Evolutionary conservation across 2,797 vertebrate species (phyloP).

Genomic region (Phalloptychus januarius): DNA sequence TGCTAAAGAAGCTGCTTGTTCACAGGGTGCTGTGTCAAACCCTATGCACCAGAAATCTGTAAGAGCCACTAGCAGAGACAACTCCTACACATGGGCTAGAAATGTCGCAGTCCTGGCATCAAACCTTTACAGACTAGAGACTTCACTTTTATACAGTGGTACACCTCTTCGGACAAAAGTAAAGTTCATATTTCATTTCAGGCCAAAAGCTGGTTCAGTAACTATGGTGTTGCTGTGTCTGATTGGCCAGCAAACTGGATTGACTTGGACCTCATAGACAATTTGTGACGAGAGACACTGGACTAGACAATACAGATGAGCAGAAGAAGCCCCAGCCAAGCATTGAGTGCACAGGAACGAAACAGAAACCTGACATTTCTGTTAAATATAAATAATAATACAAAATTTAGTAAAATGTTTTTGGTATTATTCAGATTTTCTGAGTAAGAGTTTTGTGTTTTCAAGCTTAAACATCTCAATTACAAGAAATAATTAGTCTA

Average conservation of each 20-base stretch:
- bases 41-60: neutral
- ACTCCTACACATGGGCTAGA: neutral
- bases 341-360: neutral
- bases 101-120: neutral
- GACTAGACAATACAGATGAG: neutral
- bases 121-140: neutral
- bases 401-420: too few species aligned
- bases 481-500: neutral
- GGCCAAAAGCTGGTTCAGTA: neutral
- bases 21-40: neutral
- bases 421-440: neutral
- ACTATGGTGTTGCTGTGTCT: neutral
- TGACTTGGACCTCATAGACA: neutral
- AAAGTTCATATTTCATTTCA: neutral
- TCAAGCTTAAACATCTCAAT: neutral
- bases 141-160: neutral
- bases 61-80: neutral
- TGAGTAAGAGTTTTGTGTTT: neutral
- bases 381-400: neutral
- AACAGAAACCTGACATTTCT: neutral
- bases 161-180: neutral
- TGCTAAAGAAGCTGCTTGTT: neutral
- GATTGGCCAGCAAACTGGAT: neutral
- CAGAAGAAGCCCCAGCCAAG: neutral
- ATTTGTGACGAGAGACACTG: neutral